Percentiles rank a stretch among this genome's conserved stretches.
Evolutionary conservation across 2,113 vertebrate species (phyloP).

Genomic region (Ptilorrhoa leucosticta): DNA sequence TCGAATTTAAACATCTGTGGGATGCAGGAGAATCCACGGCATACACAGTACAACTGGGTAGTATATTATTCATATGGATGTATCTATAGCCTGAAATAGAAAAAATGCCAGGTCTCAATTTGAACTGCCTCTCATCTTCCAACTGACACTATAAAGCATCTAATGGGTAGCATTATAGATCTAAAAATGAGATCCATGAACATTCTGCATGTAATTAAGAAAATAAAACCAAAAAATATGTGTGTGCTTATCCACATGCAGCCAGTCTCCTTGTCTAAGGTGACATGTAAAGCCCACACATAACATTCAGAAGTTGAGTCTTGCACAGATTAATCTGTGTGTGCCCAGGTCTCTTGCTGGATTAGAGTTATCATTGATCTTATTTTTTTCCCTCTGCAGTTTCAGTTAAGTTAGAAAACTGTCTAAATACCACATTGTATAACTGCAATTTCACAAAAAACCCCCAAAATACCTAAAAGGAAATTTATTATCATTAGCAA

Average conservation of each 20-base stretch:
- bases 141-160: neutral
- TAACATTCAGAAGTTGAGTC: neutral
- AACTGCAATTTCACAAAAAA: neutral
- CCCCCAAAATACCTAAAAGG: neutral
- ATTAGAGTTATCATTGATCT: neutral
- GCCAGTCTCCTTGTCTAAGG: neutral
- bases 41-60: neutral
- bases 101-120: neutral
- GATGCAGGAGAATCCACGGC: neutral
- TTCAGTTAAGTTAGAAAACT: neutral
- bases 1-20: neutral
- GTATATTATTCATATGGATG: neutral
- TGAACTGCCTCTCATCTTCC: neutral
- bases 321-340: neutral
- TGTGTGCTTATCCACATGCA: neutral
- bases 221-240: neutral
- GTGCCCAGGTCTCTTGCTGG: neutral
- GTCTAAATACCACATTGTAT: neutral
- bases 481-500: neutral
- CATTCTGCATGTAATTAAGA: neutral
- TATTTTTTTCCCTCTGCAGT: neutral
- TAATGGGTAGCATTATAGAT: neutral
- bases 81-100: neutral
- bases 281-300: accelerated
- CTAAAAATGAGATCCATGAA: neutral